Percentiles rank a stretch among this genome's conserved stretches.
Evolutionary conservation across 2,113 vertebrate genomes (phyloP).

Genomic region (Apodemus sylvaticus): DNA sequence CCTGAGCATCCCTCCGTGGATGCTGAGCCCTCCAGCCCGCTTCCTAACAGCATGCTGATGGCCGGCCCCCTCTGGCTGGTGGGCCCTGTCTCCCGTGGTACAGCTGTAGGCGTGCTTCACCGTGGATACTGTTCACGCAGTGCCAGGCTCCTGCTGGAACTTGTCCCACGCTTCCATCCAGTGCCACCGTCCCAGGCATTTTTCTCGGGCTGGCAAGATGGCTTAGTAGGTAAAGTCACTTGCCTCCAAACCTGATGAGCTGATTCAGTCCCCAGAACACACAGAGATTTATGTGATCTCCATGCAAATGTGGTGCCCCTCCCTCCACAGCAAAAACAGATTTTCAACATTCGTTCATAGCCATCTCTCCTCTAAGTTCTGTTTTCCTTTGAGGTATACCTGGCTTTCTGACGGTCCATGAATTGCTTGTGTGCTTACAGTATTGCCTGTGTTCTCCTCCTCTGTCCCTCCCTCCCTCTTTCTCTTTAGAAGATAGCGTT

Average conservation of each 20-base stretch:
- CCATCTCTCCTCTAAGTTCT: background rate
- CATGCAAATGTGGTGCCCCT: background rate
- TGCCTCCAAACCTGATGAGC: background rate
- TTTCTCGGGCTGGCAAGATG: background rate
- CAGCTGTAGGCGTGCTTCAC: background rate
- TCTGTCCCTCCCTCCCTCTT: too few relatives aligned
- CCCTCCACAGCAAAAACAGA: background rate
- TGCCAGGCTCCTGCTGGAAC: background rate
- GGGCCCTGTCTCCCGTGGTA: background rate
- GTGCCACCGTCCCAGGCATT: background rate
- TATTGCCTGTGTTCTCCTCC: background rate
- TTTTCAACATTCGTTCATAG: background rate
- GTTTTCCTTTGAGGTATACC: background rate
- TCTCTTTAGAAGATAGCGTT: background rate
- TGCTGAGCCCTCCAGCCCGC: too few relatives aligned
- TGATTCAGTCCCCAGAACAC: background rate
- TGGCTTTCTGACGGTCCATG: background rate
- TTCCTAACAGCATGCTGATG: background rate
- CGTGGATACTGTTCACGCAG: background rate
- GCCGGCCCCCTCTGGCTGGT: background rate
- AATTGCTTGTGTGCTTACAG: background rate
- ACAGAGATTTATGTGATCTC: background rate
- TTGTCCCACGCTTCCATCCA: background rate
- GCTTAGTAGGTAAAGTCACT: background rate
- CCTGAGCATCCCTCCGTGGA: accelerated